Base-by-base conservation (phyloP, 37 sponge, comb jelly and placozoan genomes). In the Trichoplax adhaerens region DNA sequence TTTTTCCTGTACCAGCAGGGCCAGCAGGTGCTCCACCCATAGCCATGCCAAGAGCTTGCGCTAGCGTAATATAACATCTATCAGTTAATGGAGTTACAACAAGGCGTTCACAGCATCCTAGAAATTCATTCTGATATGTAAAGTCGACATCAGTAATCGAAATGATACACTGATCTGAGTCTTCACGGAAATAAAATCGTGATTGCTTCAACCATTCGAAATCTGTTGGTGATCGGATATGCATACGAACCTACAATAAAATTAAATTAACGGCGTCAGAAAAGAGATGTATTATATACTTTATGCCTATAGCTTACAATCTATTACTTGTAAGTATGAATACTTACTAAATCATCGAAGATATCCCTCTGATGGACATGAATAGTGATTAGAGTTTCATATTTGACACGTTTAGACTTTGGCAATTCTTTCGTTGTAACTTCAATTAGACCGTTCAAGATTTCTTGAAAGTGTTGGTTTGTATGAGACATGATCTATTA, bases 201-300 rank as follows among this genome's bases (percentile, higher is more conserved):
- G 86, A 84, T 76, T 94, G 96, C 72, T 94, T 94, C 72, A 94
- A 68, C 96, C 96, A 94, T 72, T 94, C 96, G 71, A 94, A 94
- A 56, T 94, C 96, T 46, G 74, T 58, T 2, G 82, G 79, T 51
- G 73, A 72, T 47, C 83, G 82, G 59, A 94, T 76, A 68, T 90
- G 88, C 86, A 90, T 83, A 1, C 80, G 70, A 7, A 85, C 82
- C 85, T 82, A 69, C 49, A 58, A 46, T 50, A 52, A 52, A 52
- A 66, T 50, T 7, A 66, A 52, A 50, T 5, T 5, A 66, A 52
- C 5, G 68, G 5, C 48, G 5, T 7, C 10, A 60, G 62, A 12
- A 60, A 12, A 12, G 12, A 12, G 62, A 12, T 12, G 62, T 60
- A 60, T 10, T 60, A 10, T 10, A 66, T 7, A 6, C 7, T n/a